A percentile compares a stretch with the other conserved stretches of the same genome.
Conservation (phyloP, 2,113 vertebrate species). For the Notarius lentiginosus region DNA sequence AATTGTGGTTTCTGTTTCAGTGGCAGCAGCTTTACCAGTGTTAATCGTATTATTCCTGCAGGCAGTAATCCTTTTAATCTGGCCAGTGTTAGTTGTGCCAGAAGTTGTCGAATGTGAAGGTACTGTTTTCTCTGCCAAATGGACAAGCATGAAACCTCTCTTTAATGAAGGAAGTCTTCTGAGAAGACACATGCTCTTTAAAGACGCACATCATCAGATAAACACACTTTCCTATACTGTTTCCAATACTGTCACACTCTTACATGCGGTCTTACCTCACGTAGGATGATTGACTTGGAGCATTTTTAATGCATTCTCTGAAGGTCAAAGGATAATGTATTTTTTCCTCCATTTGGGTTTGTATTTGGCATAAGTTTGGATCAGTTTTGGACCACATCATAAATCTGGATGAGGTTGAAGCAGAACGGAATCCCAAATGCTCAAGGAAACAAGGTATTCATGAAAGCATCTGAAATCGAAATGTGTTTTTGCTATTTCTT, state of each 20-base stretch:
- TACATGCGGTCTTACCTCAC: not conserved
- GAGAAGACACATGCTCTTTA: constrained; percentile 19
- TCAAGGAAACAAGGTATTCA: constrained; percentile 3
- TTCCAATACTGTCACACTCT: not conserved
- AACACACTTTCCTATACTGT: not conserved
- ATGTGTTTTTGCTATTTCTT: constrained; percentile 10
- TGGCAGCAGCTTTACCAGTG: constrained; percentile 22
- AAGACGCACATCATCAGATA: constrained; percentile 1
- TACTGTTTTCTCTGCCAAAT: constrained; percentile 28
- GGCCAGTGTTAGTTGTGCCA: constrained; percentile 12
- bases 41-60: constrained; percentile 30
- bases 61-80: constrained; percentile 37
- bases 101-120: constrained; percentile 23
- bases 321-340: not conserved
- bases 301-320: not conserved
- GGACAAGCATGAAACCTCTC: constrained; percentile 38
- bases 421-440: not conserved
- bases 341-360: constrained; percentile 7
- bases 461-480: not conserved
- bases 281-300: not conserved
- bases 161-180: constrained; percentile 42
- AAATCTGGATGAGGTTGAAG: constrained; percentile 10
- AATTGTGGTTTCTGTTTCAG: constrained; percentile 5
- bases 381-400: not conserved
- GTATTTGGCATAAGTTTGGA: constrained; percentile 12